Conservation (phyloP, 1,140 invertebrate species). For the Apocrypta bakeri region DNA sequence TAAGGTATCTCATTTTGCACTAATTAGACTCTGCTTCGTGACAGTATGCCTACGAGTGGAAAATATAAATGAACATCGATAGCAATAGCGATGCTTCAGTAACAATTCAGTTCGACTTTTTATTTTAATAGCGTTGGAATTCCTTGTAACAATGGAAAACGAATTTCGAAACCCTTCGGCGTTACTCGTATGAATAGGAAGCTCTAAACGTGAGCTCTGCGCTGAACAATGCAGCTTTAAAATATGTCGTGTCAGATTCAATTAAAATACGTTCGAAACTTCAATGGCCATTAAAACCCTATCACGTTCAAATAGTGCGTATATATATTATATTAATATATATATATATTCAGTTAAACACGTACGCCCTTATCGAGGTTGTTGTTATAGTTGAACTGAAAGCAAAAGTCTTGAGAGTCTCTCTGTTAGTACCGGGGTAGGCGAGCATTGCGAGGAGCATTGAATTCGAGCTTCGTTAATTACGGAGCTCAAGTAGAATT, state of each 20-base stretch:
- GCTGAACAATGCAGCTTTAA: background rate
- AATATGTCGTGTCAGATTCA: background rate
- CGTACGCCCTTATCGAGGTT: too few species aligned
- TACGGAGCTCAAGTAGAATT: background rate
- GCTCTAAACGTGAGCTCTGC: background rate
- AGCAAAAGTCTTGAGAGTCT: too few species aligned
- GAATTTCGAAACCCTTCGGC: background rate
- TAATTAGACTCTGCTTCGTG: too few species aligned
- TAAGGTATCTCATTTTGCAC: too few species aligned
- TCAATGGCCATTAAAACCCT: too few species aligned
- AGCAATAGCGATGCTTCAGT: background rate
- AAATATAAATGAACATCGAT: too few species aligned
- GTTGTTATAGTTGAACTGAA: too few species aligned
- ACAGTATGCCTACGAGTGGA: too few species aligned
- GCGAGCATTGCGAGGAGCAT: background rate
- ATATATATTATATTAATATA: too few species aligned
- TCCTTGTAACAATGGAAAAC: background rate
- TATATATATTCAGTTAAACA: too few species aligned
- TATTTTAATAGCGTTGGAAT: background rate
- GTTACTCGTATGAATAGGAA: background rate
- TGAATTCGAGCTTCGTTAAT: background rate
- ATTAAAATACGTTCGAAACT: background rate
- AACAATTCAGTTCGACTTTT: background rate
- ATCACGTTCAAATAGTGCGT: too few species aligned
- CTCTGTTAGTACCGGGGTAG: background rate